Percentiles rank a stretch among this genome's conserved stretches.
Conservation (phyloP, 2,797 vertebrate species). For the Cichlasoma orientale region DNA sequence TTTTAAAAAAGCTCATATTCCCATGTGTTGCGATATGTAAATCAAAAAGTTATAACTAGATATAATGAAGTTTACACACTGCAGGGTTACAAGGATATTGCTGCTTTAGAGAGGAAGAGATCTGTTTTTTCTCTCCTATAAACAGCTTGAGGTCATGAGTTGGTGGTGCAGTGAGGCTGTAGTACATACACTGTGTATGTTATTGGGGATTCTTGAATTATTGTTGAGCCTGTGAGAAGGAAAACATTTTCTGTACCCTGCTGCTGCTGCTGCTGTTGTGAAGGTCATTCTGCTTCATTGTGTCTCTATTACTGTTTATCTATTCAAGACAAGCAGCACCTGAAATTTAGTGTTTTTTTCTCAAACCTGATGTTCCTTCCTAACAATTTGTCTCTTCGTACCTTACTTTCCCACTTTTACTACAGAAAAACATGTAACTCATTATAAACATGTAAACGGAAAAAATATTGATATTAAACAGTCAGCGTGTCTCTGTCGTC, state of each 20-base stretch:
- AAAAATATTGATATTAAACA: not conserved
- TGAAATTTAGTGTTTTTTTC: not conserved
- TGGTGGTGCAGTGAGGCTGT: not conserved
- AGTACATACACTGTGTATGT: not conserved
- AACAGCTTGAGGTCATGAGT: not conserved
- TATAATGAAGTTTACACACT: not conserved
- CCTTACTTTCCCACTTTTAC: not conserved
- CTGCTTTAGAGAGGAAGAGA: not conserved
- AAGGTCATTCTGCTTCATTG: not conserved
- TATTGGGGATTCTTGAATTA: not conserved
- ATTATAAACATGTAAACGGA: not conserved
- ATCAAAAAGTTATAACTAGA: not conserved
- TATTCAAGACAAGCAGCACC: conserved; percentile 2
- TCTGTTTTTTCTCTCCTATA: not conserved
- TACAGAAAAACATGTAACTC: not conserved
- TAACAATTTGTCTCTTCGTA: not conserved
- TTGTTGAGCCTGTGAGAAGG: not conserved
- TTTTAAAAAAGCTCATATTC: no score
- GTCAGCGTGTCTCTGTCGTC: not conserved
- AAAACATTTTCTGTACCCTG: not conserved
- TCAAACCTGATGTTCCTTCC: conserved; percentile 8
- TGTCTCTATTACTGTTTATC: conserved; percentile 11
- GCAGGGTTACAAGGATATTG: not conserved
- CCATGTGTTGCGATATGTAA: no score
- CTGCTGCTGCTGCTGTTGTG: not conserved